A percentile compares a stretch with the other conserved stretches of the same genome.
These are phyloP conservation scores for Entomobrya multifasciata DNA, from an alignment of 2,888 invertebrate genomes.

Conservation along the genomic window DNA sequence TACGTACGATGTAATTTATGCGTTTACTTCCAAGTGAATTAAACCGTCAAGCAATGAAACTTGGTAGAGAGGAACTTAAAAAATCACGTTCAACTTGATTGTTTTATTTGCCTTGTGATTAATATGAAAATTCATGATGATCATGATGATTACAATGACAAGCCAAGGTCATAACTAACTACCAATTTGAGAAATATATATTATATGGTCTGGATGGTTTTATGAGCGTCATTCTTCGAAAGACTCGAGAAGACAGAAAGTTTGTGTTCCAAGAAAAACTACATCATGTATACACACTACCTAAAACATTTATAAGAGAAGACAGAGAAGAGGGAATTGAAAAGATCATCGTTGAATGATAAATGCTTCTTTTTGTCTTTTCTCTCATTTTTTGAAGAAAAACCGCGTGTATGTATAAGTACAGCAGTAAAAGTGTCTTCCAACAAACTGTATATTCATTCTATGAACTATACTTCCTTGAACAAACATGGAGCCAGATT, in stretches of 20 bases:
- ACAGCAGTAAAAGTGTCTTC: slow-evolving; percentile 21
- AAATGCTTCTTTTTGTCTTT: slow-evolving; percentile 40
- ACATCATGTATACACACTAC: slow-evolving; percentile 16
- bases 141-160: too few relatives aligned
- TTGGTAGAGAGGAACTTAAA: too few relatives aligned
- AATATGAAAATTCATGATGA: slow-evolving; percentile 55
- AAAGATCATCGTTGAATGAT: slow-evolving; percentile 49
- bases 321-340: slow-evolving; percentile 39
- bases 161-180: slow-evolving; percentile 51
- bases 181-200: slow-evolving; percentile 49
- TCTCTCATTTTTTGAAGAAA: slow-evolving; percentile 18
- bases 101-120: slow-evolving; percentile 37
- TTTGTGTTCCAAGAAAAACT: slow-evolving; percentile 43
- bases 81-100: too few relatives aligned
- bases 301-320: slow-evolving; percentile 40
- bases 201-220: too few relatives aligned
- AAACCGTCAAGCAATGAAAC: too few relatives aligned
- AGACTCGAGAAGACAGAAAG: too few relatives aligned
- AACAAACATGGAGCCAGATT: slow-evolving; percentile 66
- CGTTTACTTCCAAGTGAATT: too few relatives aligned
- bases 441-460: slow-evolving; percentile 27
- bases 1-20: too few relatives aligned
- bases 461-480: slow-evolving; percentile 33
- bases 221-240: slow-evolving; percentile 15
- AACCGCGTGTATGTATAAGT: neutral